Percentiles rank a stretch among this genome's conserved stretches.
Conservation (phyloP, 2,113 vertebrate species). For the Tetrao urogallus region DNA sequence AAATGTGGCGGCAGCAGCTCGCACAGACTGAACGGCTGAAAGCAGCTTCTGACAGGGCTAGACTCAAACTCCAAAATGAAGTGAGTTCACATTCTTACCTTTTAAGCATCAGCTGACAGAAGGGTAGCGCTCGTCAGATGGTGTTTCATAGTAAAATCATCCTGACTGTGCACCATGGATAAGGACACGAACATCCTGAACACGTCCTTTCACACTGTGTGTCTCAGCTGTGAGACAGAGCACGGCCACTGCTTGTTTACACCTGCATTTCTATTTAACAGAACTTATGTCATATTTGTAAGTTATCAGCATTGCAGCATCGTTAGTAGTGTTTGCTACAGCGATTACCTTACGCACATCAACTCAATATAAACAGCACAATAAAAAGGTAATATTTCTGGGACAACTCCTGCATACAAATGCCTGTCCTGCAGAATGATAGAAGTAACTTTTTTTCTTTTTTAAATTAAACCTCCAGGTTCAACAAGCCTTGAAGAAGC, state of each 20-base stretch:
- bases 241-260: not conserved
- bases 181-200: not conserved
- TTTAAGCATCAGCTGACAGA: not conserved
- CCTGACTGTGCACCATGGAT: no score
- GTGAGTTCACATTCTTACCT: conserved; percentile 68
- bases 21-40: conserved; percentile 83
- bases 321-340: no score
- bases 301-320: not conserved
- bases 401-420: not conserved
- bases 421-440: not conserved
- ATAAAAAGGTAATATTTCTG: not conserved
- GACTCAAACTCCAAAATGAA: conserved; percentile 81
- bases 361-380: not conserved
- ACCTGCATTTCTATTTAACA: not conserved
- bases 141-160: not conserved
- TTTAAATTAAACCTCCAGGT: conserved; percentile 75
- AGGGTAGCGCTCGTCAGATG: not conserved
- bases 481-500: conserved; percentile 88
- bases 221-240: not conserved
- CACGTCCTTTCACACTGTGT: no score
- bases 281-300: not conserved
- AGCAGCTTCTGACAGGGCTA: conserved; percentile 63
- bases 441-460: not conserved
- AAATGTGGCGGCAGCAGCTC: conserved; percentile 92
- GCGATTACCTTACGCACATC: not conserved